phyloP scores from a whole-genome alignment of 2,113 vertebrate genomes.

The Cynopterus brachyotis region DNA sequence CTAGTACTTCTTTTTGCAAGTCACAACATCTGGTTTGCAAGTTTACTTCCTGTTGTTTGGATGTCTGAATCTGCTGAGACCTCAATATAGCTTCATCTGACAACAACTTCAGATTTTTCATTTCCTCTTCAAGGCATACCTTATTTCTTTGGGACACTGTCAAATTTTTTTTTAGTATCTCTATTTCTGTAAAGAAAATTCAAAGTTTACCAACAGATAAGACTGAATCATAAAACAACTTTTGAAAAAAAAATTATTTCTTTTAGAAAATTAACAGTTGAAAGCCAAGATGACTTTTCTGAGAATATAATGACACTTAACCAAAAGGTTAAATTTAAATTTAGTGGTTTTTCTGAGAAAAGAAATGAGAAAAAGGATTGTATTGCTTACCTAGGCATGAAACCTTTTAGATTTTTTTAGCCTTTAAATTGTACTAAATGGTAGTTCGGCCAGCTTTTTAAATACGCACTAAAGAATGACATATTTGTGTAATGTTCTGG shows the following conservation, averaged over 20 bases:
- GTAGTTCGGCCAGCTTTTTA: background rate
- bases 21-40: conserved; percentile 83
- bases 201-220: background rate
- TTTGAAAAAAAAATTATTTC: background rate
- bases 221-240: background rate
- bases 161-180: conserved; percentile 81
- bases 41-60: conserved; percentile 80
- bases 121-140: conserved; percentile 81
- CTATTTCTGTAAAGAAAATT: conserved; percentile 82
- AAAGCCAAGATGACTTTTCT: conserved; percentile 6
- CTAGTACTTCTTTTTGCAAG: conserved; percentile 83
- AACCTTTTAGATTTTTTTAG: background rate
- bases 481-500: background rate
- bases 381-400: background rate
- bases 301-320: background rate
- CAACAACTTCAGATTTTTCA: conserved; percentile 76
- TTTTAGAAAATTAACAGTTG: conserved; percentile 15
- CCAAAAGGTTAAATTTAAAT: conserved; percentile 11
- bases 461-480: conserved; percentile 9
- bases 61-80: conserved; percentile 82
- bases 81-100: conserved; percentile 79
- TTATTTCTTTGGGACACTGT: conserved; percentile 79
- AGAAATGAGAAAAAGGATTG: background rate
- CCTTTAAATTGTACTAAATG: conserved; percentile 27
- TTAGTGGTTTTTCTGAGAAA: background rate